Evolutionary conservation across 2,797 vertebrate species (phyloP).

Genomic region (Micromesistius poutassou): DNA sequence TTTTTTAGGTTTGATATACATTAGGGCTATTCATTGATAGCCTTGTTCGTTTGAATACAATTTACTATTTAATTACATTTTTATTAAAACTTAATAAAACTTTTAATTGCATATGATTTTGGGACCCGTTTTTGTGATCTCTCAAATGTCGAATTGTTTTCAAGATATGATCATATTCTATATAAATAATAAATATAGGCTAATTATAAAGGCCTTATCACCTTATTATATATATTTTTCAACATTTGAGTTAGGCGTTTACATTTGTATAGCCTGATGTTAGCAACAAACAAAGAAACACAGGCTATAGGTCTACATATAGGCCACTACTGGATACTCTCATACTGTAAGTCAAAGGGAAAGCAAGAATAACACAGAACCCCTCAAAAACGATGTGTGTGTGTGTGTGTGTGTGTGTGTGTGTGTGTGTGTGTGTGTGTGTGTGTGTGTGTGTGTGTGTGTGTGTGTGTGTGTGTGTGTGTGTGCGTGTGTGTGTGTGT

Average conservation of each 20-base stretch:
- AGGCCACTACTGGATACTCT: neutral
- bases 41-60: no score
- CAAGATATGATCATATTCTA: neutral
- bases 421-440: conserved; percentile 3
- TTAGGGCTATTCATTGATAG: neutral
- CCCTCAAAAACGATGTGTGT: neutral
- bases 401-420: neutral
- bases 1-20: neutral
- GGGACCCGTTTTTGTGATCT: neutral
- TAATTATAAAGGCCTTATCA: neutral
- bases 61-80: neutral
- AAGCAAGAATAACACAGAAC: neutral
- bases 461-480: no score
- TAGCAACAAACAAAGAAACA: neutral
- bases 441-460: neutral
- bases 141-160: neutral
- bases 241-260: no score
- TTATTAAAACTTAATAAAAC: neutral
- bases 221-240: neutral
- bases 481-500: no score
- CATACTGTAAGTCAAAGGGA: neutral
- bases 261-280: neutral
- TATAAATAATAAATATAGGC: neutral
- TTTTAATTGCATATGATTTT: neutral
- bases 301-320: neutral